Evolutionary conservation across 35 echinoderm and acorn worm species (phyloP).

Genomic region (Strongylocentrotus purpuratus): DNA sequence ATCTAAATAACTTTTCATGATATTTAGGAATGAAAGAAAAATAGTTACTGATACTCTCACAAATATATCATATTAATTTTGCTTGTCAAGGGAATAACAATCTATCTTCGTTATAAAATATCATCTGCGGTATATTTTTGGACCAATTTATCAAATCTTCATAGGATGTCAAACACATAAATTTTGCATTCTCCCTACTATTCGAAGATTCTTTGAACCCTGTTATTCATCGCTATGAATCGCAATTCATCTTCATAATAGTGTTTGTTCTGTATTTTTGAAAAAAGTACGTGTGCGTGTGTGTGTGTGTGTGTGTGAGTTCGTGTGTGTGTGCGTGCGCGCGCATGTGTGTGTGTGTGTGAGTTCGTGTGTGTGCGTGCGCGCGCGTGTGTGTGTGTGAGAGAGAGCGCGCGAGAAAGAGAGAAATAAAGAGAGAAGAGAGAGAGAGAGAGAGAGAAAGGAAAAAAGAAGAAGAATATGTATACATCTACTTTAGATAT

Average conservation of each 20-base stretch:
- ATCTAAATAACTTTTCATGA: too few species aligned
- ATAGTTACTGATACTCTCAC: background rate
- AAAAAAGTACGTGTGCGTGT: background rate
- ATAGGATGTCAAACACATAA: background rate
- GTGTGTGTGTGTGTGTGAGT: too few species aligned
- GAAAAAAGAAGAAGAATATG: background rate
- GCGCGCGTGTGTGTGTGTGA: too few species aligned
- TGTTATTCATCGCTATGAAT: background rate
- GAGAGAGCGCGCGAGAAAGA: background rate
- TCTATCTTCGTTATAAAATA: background rate
- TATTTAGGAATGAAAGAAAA: too few species aligned
- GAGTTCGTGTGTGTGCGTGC: too few species aligned
- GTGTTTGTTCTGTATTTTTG: background rate
- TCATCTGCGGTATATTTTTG: background rate
- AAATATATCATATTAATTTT: background rate
- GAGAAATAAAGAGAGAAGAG: background rate
- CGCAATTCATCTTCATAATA: background rate
- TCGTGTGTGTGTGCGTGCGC: too few species aligned
- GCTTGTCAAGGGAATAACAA: background rate
- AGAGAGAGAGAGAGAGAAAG: background rate
- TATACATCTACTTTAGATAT: background rate
- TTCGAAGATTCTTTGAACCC: background rate
- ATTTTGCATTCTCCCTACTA: background rate
- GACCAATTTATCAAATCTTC: background rate
- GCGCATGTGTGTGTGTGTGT: too few species aligned